Conservation (phyloP, 2,113 vertebrate species). For the Macheiramphus alcinus region DNA sequence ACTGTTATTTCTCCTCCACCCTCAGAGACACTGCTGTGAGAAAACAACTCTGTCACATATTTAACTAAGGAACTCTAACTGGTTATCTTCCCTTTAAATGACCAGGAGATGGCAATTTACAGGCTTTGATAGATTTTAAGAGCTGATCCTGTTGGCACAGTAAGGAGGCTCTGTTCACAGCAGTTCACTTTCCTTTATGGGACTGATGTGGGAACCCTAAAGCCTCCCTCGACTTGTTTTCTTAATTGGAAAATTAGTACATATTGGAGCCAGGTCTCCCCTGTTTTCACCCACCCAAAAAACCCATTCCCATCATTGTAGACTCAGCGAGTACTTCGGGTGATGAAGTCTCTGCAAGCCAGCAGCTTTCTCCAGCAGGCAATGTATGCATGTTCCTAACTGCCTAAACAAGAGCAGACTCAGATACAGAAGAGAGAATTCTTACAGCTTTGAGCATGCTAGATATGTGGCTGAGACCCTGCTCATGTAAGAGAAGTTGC, state of each 20-base stretch:
- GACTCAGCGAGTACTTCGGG: background rate
- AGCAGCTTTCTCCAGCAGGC: background rate
- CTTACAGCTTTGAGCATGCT: background rate
- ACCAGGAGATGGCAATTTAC: background rate
- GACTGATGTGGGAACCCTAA: background rate
- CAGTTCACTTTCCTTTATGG: background rate
- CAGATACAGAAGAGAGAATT: background rate
- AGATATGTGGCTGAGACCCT: background rate
- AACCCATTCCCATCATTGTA: accelerated
- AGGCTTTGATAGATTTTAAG: background rate
- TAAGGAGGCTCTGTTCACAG: background rate
- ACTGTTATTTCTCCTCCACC: background rate
- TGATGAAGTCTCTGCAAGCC: background rate
- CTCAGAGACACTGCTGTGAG: background rate
- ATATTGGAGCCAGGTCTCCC: background rate
- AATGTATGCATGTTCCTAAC: background rate
- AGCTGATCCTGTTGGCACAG: background rate
- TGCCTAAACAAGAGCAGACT: background rate
- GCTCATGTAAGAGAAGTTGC: background rate
- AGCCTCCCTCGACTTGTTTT: background rate
- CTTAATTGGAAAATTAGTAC: background rate
- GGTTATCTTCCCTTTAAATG: background rate
- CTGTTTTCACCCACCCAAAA: background rate
- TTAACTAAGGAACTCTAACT: background rate
- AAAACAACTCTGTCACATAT: background rate